Evolutionary conservation across 1,140 invertebrate species (phyloP).

Genomic region (Saccostrea glomerata): DNA sequence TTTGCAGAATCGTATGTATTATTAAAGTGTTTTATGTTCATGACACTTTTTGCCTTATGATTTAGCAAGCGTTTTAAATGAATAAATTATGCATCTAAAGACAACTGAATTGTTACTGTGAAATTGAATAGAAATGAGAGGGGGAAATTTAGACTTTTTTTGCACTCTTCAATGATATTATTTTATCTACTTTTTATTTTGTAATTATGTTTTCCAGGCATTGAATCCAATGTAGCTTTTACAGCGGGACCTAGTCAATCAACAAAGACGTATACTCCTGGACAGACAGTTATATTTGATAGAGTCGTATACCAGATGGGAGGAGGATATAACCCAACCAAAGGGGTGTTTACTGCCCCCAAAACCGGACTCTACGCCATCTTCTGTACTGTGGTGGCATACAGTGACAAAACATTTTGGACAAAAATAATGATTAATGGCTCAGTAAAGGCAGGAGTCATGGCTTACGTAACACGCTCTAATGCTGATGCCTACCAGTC

Average conservation of each 20-base stretch:
- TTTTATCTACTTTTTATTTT: no score
- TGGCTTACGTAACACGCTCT: neutral
- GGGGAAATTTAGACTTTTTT: no score
- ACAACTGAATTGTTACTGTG: no score
- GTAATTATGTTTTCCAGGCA: neutral
- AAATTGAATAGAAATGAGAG: no score
- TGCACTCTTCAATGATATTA: no score
- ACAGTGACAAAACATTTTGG: neutral
- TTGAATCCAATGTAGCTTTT: neutral
- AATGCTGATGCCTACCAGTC: neutral
- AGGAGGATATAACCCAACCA: neutral
- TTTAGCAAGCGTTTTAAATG: neutral
- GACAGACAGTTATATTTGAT: neutral
- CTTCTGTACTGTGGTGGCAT: neutral
- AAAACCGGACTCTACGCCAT: neutral
- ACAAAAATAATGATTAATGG: neutral
- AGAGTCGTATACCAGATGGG: neutral
- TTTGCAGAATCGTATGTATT: neutral
- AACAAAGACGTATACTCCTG: neutral
- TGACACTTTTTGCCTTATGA: neutral
- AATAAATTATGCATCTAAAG: neutral
- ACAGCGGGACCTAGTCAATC: neutral
- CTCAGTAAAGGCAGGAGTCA: neutral
- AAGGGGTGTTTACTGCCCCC: neutral
- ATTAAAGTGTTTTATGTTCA: neutral